These are phyloP conservation scores for Apistogramma diplotaenia DNA, from an alignment of 2,113 vertebrate species.

Conservation along the genomic window DNA sequence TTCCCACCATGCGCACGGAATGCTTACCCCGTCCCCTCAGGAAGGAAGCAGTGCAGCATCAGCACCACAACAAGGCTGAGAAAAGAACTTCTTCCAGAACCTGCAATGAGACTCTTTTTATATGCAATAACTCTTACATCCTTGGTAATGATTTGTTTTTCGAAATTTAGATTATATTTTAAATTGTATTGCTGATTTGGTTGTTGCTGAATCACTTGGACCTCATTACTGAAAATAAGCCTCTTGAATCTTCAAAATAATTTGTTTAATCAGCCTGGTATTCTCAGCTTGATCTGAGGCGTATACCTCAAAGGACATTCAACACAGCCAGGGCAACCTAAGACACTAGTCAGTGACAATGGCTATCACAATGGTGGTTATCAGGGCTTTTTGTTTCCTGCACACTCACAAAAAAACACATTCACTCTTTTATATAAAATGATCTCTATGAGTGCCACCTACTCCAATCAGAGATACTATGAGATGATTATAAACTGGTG, in stretches of 20 bases:
- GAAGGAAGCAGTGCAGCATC: background rate
- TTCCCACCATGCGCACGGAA: background rate
- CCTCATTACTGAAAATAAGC: too few relatives aligned
- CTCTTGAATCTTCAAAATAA: too few relatives aligned
- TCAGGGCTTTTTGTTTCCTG: too few relatives aligned
- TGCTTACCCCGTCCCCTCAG: background rate
- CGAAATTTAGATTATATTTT: background rate
- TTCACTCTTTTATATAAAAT: background rate
- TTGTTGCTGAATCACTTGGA: background rate
- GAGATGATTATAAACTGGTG: background rate
- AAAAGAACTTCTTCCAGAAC: background rate
- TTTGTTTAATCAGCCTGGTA: too few relatives aligned
- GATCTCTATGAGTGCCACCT: fast-evolving
- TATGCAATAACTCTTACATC: background rate
- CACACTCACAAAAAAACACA: too few relatives aligned
- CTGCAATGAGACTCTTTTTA: background rate
- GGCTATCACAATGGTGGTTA: too few relatives aligned
- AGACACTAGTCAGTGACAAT: too few relatives aligned
- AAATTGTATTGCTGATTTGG: background rate
- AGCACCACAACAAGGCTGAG: background rate
- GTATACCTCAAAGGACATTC: too few relatives aligned
- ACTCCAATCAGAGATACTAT: background rate
- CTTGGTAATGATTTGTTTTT: fast-evolving
- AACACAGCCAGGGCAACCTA: too few relatives aligned
- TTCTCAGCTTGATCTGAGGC: too few relatives aligned